These are phyloP conservation scores for Forbesichthys agassizii DNA, from an alignment of 2,113 vertebrate genomes.

Conservation along the genomic window DNA sequence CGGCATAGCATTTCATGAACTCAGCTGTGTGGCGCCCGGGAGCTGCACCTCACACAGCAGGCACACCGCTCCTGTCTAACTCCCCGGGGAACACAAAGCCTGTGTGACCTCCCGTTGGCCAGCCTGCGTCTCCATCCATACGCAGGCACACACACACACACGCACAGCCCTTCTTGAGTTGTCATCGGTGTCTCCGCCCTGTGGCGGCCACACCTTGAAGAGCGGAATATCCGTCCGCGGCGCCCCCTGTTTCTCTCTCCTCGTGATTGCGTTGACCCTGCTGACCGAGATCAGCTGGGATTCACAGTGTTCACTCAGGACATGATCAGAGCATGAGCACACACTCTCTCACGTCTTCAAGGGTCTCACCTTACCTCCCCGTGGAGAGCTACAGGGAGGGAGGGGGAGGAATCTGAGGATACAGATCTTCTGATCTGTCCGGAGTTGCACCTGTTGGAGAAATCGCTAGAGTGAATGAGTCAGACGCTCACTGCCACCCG, in stretches of 20 bases:
- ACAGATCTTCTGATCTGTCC: slow-evolving; percentile 69
- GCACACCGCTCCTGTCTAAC: slow-evolving; percentile 76
- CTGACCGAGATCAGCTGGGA: neutral
- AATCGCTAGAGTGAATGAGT: slow-evolving; percentile 17
- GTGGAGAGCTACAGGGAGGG: slow-evolving; percentile 33
- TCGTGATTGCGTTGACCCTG: slow-evolving; percentile 2
- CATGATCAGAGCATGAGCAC: slow-evolving; percentile 3
- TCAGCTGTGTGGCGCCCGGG: slow-evolving; percentile 83
- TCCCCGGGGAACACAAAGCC: slow-evolving; percentile 72
- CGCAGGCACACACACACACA: neutral
- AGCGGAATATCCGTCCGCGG: slow-evolving; percentile 18
- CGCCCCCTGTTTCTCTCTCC: neutral
- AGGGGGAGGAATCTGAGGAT: slow-evolving; percentile 61
- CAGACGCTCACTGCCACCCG: slow-evolving; percentile 33
- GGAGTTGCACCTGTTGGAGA: slow-evolving; percentile 67
- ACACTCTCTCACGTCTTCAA: slow-evolving; percentile 27
- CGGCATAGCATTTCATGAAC: slow-evolving; percentile 85
- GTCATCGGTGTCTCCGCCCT: slow-evolving; percentile 40
- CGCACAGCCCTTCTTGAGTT: slow-evolving; percentile 29
- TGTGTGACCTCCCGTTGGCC: slow-evolving; percentile 64
- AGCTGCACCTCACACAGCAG: slow-evolving; percentile 80
- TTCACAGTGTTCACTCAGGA: neutral
- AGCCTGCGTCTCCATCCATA: slow-evolving; percentile 41
- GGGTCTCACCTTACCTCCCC: slow-evolving; percentile 51
- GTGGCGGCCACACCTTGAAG: slow-evolving; percentile 22